Evolutionary conservation across 1,140 invertebrate species (phyloP).

Genomic region (Meloidogyne chitwoodi): DNA sequence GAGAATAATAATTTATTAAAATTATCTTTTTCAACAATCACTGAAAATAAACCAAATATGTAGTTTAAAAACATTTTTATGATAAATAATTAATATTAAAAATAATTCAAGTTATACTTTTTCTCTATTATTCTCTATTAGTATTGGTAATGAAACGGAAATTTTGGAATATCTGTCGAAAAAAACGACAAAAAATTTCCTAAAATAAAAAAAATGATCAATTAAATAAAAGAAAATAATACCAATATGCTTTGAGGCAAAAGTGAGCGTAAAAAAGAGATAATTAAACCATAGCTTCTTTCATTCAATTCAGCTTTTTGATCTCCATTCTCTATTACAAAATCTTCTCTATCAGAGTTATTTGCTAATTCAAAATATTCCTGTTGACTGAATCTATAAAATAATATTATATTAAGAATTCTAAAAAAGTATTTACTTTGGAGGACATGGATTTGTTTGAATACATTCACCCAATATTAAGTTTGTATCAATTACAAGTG

Average conservation of each 20-base stretch:
- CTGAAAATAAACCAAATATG: no score
- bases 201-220: not conserved
- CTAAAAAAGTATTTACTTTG: not conserved
- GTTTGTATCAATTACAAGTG: not conserved
- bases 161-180: not conserved
- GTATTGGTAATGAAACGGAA: not conserved
- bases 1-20: no score
- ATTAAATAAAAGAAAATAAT: not conserved
- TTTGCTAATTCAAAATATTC: not conserved
- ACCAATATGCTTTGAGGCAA: not conserved
- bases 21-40: no score
- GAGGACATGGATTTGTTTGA: conserved; percentile 21
- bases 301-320: not conserved
- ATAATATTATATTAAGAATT: not conserved
- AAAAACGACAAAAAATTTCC: not conserved
- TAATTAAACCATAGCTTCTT: not conserved
- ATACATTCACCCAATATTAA: not conserved
- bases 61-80: no score
- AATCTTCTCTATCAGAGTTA: not conserved
- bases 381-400: not conserved
- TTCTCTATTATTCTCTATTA: not conserved
- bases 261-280: not conserved
- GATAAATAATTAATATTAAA: no score
- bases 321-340: not conserved
- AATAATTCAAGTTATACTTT: no score